These are phyloP conservation scores for Pseudomyrmex cubaensis DNA, from an alignment of 1,140 invertebrate genomes.

Conservation along the genomic window DNA sequence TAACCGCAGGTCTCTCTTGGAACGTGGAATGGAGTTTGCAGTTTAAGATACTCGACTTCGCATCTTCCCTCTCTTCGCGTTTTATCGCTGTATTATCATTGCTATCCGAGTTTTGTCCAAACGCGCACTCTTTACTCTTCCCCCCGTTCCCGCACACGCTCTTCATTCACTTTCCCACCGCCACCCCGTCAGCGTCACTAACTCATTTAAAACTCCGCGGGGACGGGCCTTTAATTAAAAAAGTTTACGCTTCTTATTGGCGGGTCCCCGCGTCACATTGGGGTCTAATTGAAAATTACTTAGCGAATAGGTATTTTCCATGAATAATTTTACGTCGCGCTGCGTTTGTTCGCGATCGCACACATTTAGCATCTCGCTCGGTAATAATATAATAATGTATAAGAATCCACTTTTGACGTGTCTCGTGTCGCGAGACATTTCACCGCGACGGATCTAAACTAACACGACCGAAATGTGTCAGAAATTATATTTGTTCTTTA, in stretches of 20 bases:
- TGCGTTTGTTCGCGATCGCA: neutral
- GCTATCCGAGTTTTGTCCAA: conserved; percentile 27
- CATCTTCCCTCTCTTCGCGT: neutral
- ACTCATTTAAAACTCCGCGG: conserved; percentile 70
- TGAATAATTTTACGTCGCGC: conserved; percentile 47
- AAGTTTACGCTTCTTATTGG: conserved; percentile 73
- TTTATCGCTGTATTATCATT: conserved; percentile 40
- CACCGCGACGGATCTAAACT: neutral
- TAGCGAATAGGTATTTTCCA: conserved; percentile 39
- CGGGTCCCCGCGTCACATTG: conserved; percentile 62
- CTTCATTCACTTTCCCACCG: conserved; percentile 45
- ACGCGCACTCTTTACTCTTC: neutral
- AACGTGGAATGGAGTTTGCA: conserved; percentile 13
- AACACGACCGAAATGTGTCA: neutral
- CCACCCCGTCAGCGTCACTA: conserved; percentile 66
- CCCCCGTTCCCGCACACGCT: neutral
- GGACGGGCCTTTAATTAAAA: conserved; percentile 72
- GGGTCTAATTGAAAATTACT: conserved; percentile 74
- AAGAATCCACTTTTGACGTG: neutral
- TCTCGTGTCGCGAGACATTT: neutral
- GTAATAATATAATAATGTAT: conserved; percentile 19
- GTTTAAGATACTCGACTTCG: conserved; percentile 28
- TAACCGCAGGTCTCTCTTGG: conserved; percentile 1
- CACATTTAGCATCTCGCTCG: neutral
- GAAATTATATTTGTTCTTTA: neutral